A percentile compares a stretch with the other conserved stretches of the same genome.
phyloP scores from a whole-genome alignment of 2,113 vertebrate genomes.

The Indicator indicator region DNA sequence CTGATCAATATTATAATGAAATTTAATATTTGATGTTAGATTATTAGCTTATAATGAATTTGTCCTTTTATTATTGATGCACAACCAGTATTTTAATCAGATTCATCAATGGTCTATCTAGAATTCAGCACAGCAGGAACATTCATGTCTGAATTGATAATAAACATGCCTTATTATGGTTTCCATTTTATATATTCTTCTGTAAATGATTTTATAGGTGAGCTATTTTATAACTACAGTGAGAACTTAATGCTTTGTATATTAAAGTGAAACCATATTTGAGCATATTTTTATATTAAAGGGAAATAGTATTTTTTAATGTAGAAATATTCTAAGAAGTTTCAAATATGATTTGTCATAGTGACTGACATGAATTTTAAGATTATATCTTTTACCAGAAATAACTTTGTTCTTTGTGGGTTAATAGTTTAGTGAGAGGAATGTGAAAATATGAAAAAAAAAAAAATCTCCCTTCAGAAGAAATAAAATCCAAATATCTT shows the following conservation, averaged over 20 bases:
- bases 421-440: background rate
- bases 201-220: background rate
- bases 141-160: slow-evolving; percentile 14
- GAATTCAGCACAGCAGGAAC: background rate
- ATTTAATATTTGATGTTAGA: slow-evolving; percentile 73
- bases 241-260: background rate
- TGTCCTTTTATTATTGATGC: slow-evolving; percentile 52
- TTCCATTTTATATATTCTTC: background rate
- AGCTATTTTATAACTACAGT: background rate
- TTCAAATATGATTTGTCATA: background rate
- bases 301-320: background rate
- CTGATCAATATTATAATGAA: slow-evolving; percentile 70
- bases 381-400: background rate
- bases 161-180: background rate
- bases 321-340: background rate
- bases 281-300: background rate
- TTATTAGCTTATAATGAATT: slow-evolving; percentile 59
- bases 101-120: background rate
- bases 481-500: background rate
- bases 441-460: background rate
- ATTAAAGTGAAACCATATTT: background rate
- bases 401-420: background rate
- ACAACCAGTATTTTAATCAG: slow-evolving; percentile 54
- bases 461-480: background rate
- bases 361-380: background rate